A percentile compares a stretch with the other conserved stretches of the same genome.
phyloP scores from a whole-genome alignment of 2,888 invertebrate genomes.

The Harpagoxenus sublaevis region DNA sequence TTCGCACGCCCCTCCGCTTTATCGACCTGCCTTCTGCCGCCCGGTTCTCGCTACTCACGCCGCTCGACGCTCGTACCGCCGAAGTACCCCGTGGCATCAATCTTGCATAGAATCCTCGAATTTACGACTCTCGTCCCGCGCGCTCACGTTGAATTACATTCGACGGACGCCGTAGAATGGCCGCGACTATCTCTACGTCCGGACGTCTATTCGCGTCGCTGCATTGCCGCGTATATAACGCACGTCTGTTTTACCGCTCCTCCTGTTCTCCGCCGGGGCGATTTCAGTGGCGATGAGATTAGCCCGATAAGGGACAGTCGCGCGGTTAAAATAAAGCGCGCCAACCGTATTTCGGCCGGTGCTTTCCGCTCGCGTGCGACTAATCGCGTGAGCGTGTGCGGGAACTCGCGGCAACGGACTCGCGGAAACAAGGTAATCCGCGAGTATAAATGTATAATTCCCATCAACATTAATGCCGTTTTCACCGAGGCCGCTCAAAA shows the following conservation, averaged over 20 bases:
- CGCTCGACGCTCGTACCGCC: constrained; percentile 54
- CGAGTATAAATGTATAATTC: constrained; percentile 51
- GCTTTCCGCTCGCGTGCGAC: constrained; percentile 46
- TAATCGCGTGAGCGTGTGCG: constrained; percentile 60
- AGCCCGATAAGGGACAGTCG: constrained; percentile 60
- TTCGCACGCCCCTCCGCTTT: background rate
- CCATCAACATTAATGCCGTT: constrained; percentile 43
- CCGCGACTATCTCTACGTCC: constrained; percentile 42
- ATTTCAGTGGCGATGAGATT: constrained; percentile 65
- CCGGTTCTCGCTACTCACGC: constrained; percentile 61
- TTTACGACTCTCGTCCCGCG: constrained; percentile 57
- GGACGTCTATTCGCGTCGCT: constrained; percentile 35
- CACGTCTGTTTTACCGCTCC: constrained; percentile 38
- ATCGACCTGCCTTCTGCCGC: constrained; percentile 55
- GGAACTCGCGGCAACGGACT: constrained; percentile 32
- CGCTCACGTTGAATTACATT: constrained; percentile 57
- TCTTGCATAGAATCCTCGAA: constrained; percentile 62
- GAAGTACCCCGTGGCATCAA: constrained; percentile 64
- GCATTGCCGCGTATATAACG: background rate
- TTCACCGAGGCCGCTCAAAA: constrained; percentile 15
- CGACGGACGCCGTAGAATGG: constrained; percentile 46
- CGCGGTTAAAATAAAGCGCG: constrained; percentile 59
- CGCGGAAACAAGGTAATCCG: constrained; percentile 61
- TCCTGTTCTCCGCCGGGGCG: constrained; percentile 17
- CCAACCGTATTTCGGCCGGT: constrained; percentile 36